Conservation (phyloP, 2,113 vertebrate genomes). For the Pluvialis apricaria region DNA sequence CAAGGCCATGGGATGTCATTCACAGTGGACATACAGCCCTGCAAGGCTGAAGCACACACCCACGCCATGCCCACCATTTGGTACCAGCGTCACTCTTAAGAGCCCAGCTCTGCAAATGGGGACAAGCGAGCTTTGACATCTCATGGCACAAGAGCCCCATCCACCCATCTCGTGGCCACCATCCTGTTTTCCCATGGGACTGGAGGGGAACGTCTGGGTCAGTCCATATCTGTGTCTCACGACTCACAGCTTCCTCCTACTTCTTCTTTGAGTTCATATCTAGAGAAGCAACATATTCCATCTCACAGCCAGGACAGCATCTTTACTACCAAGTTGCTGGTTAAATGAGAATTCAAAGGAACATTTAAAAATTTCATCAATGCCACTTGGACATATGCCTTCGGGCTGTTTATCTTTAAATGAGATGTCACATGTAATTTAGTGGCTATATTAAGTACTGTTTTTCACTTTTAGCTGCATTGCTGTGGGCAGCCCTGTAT, state of each 20-base stretch:
- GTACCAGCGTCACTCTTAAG: background rate
- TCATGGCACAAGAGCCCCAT: background rate
- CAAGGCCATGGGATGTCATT: fast-evolving
- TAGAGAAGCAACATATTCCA: background rate
- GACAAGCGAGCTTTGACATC: background rate
- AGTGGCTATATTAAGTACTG: slow-evolving; percentile 38
- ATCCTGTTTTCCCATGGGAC: background rate
- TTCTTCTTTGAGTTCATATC: background rate
- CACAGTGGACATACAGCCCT: background rate
- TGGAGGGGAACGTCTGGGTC: background rate
- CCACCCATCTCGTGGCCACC: background rate
- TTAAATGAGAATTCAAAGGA: slow-evolving; percentile 41
- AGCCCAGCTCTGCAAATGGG: background rate
- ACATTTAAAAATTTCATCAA: slow-evolving; percentile 46
- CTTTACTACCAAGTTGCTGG: background rate
- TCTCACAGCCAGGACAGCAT: background rate
- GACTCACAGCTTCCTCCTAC: background rate
- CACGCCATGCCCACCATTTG: background rate
- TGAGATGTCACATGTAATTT: slow-evolving; percentile 61
- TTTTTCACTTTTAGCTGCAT: slow-evolving; percentile 8
- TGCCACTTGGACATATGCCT: slow-evolving; percentile 38
- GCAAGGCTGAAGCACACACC: too few relatives aligned
- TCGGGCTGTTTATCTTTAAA: slow-evolving; percentile 55
- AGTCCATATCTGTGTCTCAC: fast-evolving
- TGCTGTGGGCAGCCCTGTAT: slow-evolving; percentile 35